Evolutionary conservation across 2,797 vertebrate genomes (phyloP), one percentile per base, ranked within the genome.

Genomic region (Antennarius maculatus): DNA sequence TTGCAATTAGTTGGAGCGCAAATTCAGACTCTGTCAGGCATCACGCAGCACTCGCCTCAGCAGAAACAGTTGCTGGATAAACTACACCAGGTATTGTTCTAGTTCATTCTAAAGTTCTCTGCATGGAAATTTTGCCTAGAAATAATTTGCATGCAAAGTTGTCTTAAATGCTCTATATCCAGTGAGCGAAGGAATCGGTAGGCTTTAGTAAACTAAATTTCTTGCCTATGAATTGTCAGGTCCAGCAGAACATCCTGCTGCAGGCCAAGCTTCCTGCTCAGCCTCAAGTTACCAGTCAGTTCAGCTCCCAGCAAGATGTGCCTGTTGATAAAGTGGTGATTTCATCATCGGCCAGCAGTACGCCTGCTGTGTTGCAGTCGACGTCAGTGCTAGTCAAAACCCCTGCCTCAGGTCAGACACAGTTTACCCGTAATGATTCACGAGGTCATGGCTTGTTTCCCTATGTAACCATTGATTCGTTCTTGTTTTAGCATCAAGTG

Each of bases 41-140:
- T 96, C 52, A 54, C 83, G 43, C 95, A 93, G 59, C 91, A 94
- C 5, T 89, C 92, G 7, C 89, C 89, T 42, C 96, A 95, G 71
- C 94, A 94, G 83, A 97, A 97, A 84, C 94, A 94, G 79, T 90
- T 97, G 43, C 82, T 96, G 86, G 96, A 98, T 54, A 95, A 95
- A 77, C 94, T 97, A 62, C 96, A 95, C 81, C 96, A 97, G 96
- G 96, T 98, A 93, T 15, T 18, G 8, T 55, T 11, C 42, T 43
- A 13, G 1, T 15, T 68, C 27, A 28, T 3, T 18, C 17, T 43
- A 17, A 61, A 50, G 12, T 37, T 28, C 14, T 28, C 37, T 39
- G 31, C 31, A 3, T 34, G 31, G 31, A 34, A 34, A 34, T 34
- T 23, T 23, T 23, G 31, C 31, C 31, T 34, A 8, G 8, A 34